phyloP scores from a whole-genome alignment of 2,888 invertebrate species.

The Periphyllus acericola region DNA sequence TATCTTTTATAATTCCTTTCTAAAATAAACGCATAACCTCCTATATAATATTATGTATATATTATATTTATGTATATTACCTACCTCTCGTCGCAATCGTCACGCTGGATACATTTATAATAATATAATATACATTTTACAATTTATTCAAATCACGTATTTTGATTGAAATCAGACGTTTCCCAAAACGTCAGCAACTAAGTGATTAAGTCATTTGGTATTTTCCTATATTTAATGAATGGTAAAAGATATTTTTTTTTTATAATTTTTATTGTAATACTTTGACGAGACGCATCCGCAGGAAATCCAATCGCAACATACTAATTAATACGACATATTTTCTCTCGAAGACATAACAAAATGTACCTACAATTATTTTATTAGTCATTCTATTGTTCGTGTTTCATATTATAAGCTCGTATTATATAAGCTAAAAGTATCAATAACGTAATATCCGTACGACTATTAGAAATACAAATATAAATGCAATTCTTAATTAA shows the following conservation, averaged over 20 bases:
- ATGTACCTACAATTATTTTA: constrained; percentile 10
- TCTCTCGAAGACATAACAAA: not conserved
- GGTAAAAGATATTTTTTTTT: constrained; percentile 21
- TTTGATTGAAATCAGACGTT: constrained; percentile 32
- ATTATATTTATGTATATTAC: not conserved
- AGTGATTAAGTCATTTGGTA: constrained; percentile 30
- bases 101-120: not conserved
- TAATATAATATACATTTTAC: no score
- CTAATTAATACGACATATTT: constrained; percentile 48
- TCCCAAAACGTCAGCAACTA: constrained; percentile 26
- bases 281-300: constrained; percentile 50
- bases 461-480: not conserved
- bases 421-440: not conserved
- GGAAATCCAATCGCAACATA: constrained; percentile 56
- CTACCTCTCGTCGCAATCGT: not conserved
- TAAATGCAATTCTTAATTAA: not conserved
- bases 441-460: not conserved
- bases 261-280: constrained; percentile 46
- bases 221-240: constrained; percentile 32
- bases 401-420: not conserved
- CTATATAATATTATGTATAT: no score
- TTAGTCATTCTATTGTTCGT: constrained; percentile 28
- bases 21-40: no score
- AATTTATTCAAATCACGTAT: constrained; percentile 23
- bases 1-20: no score